phyloP scores from a whole-genome alignment of 1,140 invertebrate species.

The Lerema accius region DNA sequence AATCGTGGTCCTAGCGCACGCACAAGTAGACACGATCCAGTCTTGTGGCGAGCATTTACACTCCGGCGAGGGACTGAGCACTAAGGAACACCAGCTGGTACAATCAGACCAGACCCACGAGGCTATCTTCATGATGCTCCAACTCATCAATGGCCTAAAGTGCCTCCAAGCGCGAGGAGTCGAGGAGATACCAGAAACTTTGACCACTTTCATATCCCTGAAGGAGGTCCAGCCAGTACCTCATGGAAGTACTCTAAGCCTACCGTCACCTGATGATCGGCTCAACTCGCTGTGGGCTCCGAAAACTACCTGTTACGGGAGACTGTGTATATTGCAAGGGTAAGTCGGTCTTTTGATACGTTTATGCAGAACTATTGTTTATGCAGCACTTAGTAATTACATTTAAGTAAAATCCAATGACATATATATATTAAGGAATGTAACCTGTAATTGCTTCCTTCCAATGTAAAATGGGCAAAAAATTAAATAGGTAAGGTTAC shows the following conservation, averaged over 20 bases:
- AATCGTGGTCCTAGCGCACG: constrained; percentile 87
- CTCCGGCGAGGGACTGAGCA: constrained; percentile 74
- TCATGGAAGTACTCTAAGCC: constrained; percentile 78
- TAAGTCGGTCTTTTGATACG: too few relatives aligned
- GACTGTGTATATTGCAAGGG: constrained; percentile 90
- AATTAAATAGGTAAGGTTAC: too few relatives aligned
- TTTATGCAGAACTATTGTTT: too few relatives aligned
- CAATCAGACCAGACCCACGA: constrained; percentile 75
- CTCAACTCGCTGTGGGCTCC: constrained; percentile 74
- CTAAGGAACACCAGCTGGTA: constrained; percentile 76
- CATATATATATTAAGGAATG: too few relatives aligned
- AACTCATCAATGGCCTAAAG: constrained; percentile 91
- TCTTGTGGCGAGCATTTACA: constrained; percentile 84
- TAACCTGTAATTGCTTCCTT: too few relatives aligned
- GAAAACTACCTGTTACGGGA: constrained; percentile 82
- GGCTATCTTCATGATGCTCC: constrained; percentile 88
- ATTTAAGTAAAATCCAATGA: too few relatives aligned
- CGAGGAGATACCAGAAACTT: constrained; percentile 87
- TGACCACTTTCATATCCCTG: constrained; percentile 86
- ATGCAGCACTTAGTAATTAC: too few relatives aligned
- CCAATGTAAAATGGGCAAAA: too few relatives aligned
- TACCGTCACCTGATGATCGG: constrained; percentile 71
- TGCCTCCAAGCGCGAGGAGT: constrained; percentile 92
- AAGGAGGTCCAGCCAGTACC: constrained; percentile 71
- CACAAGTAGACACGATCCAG: constrained; percentile 88